These are phyloP conservation scores for Lasioglossum baleicum DNA, from an alignment of 1,140 invertebrate genomes.

Conservation along the genomic window DNA sequence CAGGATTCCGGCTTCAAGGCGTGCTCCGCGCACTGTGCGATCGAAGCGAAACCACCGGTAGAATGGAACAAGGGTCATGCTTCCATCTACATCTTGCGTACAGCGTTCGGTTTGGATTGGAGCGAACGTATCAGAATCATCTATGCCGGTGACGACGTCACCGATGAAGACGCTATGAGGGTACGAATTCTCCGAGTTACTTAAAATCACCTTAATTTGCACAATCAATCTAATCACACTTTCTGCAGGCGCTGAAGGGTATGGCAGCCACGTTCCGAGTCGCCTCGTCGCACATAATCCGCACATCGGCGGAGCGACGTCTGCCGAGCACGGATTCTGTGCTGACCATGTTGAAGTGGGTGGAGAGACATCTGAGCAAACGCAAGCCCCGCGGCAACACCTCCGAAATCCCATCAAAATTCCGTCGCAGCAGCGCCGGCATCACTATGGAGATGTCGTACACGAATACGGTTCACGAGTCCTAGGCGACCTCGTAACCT, in stretches of 20 bases:
- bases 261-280: constrained; percentile 95
- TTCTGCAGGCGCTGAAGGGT: constrained; percentile 87
- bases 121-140: constrained; percentile 93
- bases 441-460: constrained; percentile 88
- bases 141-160: constrained; percentile 93
- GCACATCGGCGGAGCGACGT: constrained; percentile 91
- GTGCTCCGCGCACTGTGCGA: constrained; percentile 88
- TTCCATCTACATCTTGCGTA: constrained; percentile 93
- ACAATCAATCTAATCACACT: not conserved
- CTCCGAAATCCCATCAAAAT: constrained; percentile 81
- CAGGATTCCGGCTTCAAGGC: constrained; percentile 88
- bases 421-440: constrained; percentile 81
- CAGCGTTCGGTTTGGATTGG: constrained; percentile 94
- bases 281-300: constrained; percentile 90
- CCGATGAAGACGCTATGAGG: constrained; percentile 95
- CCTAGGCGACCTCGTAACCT: constrained; percentile 42
- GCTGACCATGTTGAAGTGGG: constrained; percentile 93
- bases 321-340: constrained; percentile 93
- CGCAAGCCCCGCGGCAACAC: constrained; percentile 83
- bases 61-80: constrained; percentile 95
- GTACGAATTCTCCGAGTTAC: constrained; percentile 75
- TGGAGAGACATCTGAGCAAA: constrained; percentile 89
- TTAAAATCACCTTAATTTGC: not conserved
- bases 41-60: constrained; percentile 93
- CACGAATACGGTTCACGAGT: constrained; percentile 55